Conservation (phyloP, 1,140 invertebrate genomes). For the Tenebrio molitor region DNA sequence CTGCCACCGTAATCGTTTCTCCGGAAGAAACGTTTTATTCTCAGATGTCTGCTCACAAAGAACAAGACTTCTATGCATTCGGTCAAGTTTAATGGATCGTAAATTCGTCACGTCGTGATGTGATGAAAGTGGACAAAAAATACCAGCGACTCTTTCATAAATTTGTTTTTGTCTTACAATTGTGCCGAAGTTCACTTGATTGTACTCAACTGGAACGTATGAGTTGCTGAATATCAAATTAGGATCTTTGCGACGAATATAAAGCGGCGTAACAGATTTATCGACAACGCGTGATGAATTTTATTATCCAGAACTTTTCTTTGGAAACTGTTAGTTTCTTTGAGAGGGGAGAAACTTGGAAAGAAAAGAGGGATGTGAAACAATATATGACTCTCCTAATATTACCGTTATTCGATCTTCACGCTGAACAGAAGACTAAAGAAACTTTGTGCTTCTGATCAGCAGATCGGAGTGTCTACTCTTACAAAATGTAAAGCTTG, state of each 20-base stretch:
- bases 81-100: conserved; percentile 33
- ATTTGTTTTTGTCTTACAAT: conserved; percentile 2
- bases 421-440: background rate
- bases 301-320: too few relatives aligned
- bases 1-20: background rate
- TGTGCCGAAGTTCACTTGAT: too few relatives aligned
- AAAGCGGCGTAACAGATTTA: too few relatives aligned
- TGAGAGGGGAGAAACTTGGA: too few relatives aligned
- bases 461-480: background rate
- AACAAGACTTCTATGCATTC: conserved; percentile 11
- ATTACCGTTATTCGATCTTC: background rate
- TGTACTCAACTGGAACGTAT: too few relatives aligned
- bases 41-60: background rate
- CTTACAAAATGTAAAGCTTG: too few relatives aligned
- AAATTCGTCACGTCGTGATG: conserved; percentile 14
- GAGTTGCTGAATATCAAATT: too few relatives aligned
- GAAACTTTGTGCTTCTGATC: background rate
- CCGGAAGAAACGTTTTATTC: conserved; percentile 3
- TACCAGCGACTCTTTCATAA: conserved; percentile 3
- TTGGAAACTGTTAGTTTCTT: too few relatives aligned
- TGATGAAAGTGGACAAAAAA: background rate
- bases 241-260: too few relatives aligned
- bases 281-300: too few relatives aligned
- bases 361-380: too few relatives aligned
- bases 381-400: background rate